Conservation (phyloP, 2,888 invertebrate genomes). For the Liodrosophila aerea region DNA sequence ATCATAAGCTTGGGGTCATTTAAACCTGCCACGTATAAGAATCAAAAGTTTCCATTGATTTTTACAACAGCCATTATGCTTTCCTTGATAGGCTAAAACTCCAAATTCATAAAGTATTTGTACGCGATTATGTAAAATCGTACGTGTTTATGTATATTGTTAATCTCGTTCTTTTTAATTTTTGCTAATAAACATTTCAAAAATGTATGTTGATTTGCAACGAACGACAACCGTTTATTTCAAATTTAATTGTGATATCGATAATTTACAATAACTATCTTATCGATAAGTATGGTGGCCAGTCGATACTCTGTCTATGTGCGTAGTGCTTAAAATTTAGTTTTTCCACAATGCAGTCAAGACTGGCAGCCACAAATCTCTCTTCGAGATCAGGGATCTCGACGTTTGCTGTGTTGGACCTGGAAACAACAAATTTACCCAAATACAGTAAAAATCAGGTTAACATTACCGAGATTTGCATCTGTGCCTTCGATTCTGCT, state of each 20-base stretch:
- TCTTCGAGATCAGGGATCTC: not conserved
- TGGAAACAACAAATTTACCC: conserved; percentile 82
- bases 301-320: conserved; percentile 20
- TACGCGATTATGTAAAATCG: not conserved
- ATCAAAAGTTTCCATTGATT: too few relatives aligned
- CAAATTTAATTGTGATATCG: not conserved
- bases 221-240: not conserved
- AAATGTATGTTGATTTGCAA: not conserved
- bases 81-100: too few relatives aligned
- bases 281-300: conserved; percentile 16
- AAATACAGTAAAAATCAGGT: conserved; percentile 83
- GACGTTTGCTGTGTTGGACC: not conserved
- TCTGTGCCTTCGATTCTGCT: conserved; percentile 85
- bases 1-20: too few relatives aligned
- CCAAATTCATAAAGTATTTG: too few relatives aligned
- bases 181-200: conserved; percentile 18
- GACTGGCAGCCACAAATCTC: too few relatives aligned
- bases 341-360: not conserved
- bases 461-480: conserved; percentile 88
- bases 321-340: not conserved
- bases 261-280: not conserved
- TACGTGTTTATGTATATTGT: conserved; percentile 8
- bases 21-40: too few relatives aligned
- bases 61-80: too few relatives aligned
- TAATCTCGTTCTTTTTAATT: conserved; percentile 13